These are phyloP conservation scores for Athene cunicularia DNA, from an alignment of 2,113 vertebrate genomes.

Conservation along the genomic window DNA sequence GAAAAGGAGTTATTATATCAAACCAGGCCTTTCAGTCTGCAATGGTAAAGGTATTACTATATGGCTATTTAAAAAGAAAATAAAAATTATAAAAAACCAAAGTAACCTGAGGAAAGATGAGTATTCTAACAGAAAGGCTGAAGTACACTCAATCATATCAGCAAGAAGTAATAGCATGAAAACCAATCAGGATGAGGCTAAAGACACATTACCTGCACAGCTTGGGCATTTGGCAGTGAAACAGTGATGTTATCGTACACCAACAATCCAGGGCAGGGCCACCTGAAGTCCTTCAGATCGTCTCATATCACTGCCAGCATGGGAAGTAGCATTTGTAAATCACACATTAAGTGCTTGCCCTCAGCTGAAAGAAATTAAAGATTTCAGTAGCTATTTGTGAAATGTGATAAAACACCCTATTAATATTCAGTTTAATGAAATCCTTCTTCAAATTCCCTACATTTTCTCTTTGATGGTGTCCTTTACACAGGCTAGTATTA, in stretches of 20 bases:
- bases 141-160: background rate
- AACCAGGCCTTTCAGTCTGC: background rate
- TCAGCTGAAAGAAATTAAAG: background rate
- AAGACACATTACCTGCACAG: background rate
- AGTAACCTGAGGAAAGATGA: background rate
- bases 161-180: background rate
- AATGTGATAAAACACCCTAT: background rate
- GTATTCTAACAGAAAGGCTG: background rate
- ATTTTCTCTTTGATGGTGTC: background rate
- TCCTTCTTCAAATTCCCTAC: background rate
- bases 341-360: background rate
- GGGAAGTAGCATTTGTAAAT: background rate
- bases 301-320: background rate
- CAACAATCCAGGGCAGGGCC: background rate
- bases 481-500: background rate
- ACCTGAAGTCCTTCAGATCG: background rate
- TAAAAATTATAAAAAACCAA: background rate
- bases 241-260: background rate
- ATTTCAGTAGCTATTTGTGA: background rate
- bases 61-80: background rate
- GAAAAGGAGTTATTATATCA: background rate
- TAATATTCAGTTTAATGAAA: background rate
- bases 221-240: background rate
- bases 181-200: background rate
- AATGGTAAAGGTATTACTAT: background rate